Base-by-base conservation (phyloP, 37 sponge, comb jelly and placozoan genomes). In the Ephydatia muelleri region DNA sequence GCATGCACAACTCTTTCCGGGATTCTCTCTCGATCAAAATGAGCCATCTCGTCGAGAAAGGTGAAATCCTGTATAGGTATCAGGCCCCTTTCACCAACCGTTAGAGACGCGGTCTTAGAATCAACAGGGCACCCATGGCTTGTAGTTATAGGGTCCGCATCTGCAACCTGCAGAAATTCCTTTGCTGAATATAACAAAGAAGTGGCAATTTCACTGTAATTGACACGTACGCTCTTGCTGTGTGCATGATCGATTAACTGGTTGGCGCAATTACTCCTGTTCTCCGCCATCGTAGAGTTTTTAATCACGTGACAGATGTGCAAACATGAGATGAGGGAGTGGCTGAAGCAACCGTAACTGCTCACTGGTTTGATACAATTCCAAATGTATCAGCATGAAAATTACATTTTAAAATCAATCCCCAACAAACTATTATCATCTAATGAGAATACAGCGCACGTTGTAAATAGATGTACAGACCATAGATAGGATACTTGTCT, bases 1-100 rank as follows among this genome's bases (percentile, higher is more conserved):
- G 97, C 97, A 73, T 96, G 97, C 25, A 96, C 97, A 12, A 96
- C 97, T 73, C 97, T 89, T 91, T 96, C 97, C 0, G 97, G 97
- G 36, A 96, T 93, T 71, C 97, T 70, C 86, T 96, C 97, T 28
- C 93, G 70, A 82, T 96, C 95, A 83, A 96, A 96, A 70, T 96
- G 97, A 2, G 97, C 92, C 93, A 96, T 91, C 85, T 94, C 93
- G 68, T 96, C 97, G 49, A 92, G 40, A 67, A 84, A 96, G 32
- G 76, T 81, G 67, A 90, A 88, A 43, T 96, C 97, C 74, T 96
- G 97, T 26, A 96, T 27, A 5, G 87, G 88, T 8, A 92, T 71
- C 14, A 95, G 95, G 2, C 97, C 97, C 36, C 86, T 80, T 2
- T 88, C 83, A 0, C 97, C 97, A 5, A 87, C 84, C 2, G 97